Conservation (phyloP, 2,113 vertebrate genomes). For the Oreochromis niloticus region DNA sequence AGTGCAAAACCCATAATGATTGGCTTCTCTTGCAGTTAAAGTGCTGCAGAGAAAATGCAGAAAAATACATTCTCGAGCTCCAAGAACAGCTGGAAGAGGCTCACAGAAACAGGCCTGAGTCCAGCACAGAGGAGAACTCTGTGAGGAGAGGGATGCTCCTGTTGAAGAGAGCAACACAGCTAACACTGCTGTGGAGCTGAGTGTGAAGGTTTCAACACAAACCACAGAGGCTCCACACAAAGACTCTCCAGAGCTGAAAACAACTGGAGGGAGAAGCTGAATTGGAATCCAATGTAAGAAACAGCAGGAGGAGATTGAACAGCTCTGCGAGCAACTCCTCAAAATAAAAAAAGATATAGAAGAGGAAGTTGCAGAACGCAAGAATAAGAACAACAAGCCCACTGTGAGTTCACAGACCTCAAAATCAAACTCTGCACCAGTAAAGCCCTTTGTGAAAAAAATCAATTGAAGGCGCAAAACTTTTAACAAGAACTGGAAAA, state of each 20-base stretch:
- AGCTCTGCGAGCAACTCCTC: neutral
- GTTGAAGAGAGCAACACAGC: neutral
- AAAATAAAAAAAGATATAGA: neutral
- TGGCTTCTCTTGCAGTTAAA: neutral
- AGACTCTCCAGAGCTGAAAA: neutral
- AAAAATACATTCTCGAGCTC: neutral
- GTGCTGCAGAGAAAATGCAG: neutral
- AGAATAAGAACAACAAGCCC: neutral
- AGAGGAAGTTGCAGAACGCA: neutral
- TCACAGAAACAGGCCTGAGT: neutral
- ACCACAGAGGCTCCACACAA: neutral
- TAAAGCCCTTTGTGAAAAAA: neutral
- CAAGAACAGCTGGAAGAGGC: neutral
- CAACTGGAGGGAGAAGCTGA: neutral
- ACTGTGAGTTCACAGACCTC: neutral
- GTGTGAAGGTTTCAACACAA: neutral
- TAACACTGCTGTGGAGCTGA: neutral
- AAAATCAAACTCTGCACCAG: neutral
- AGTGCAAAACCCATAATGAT: neutral
- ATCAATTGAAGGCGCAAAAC: neutral
- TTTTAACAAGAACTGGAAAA: neutral
- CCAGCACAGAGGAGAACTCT: neutral
- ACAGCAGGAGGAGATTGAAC: neutral
- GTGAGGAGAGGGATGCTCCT: neutral
- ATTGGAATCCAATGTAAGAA: neutral